Percentiles rank a stretch among this genome's conserved stretches.
Conservation (phyloP, 2,888 invertebrate genomes). For the Loripinus fragilis region DNA sequence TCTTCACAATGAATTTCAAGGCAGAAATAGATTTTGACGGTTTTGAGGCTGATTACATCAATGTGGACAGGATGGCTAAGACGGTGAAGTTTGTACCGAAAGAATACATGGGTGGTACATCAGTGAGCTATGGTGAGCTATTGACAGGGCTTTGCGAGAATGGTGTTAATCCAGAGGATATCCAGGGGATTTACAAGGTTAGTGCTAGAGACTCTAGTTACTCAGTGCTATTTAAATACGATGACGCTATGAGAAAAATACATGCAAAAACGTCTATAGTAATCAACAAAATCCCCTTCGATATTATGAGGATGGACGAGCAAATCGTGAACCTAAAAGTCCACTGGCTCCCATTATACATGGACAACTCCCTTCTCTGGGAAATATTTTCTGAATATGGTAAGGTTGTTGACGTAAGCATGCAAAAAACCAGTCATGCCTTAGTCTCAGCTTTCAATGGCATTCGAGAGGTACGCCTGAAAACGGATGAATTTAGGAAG, state of each 20-base stretch:
- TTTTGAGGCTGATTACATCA: too few relatives aligned
- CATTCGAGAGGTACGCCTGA: background rate
- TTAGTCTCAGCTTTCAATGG: background rate
- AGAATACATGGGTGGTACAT: too few relatives aligned
- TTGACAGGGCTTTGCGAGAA: too few relatives aligned
- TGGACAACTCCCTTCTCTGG: background rate
- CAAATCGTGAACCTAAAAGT: background rate
- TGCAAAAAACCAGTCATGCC: background rate
- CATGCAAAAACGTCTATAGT: too few relatives aligned
- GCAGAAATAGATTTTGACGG: too few relatives aligned
- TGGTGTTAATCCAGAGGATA: too few relatives aligned
- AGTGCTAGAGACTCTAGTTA: background rate
- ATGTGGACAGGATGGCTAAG: too few relatives aligned
- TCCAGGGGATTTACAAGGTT: background rate
- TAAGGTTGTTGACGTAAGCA: background rate
- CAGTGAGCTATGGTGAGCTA: too few relatives aligned
- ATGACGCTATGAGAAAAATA: too few relatives aligned
- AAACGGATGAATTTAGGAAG: background rate
- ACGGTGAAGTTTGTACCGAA: too few relatives aligned
- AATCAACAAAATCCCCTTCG: background rate
- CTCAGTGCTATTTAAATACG: too few relatives aligned
- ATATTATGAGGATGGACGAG: background rate
- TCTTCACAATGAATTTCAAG: too few relatives aligned
- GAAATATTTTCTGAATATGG: background rate
- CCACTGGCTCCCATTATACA: slow-evolving; percentile 5